These are phyloP conservation scores for Pantelozetes paolii DNA, from an alignment of 2,888 invertebrate species.

Conservation along the genomic window DNA sequence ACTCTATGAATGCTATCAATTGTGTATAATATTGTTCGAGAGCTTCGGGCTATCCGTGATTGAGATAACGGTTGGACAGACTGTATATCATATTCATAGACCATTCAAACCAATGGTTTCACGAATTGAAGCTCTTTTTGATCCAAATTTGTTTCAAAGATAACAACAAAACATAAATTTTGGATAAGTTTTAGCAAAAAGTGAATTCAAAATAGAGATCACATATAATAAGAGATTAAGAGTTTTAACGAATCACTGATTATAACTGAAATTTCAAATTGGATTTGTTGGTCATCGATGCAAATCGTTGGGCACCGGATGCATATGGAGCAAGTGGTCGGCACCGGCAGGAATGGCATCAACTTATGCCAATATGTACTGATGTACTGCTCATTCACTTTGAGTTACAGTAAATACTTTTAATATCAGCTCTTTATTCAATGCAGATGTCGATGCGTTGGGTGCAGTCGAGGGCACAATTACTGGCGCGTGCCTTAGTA, in stretches of 20 bases:
- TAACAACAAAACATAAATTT: conserved; percentile 23
- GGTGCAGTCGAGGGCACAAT: conserved; percentile 1
- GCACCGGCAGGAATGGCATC: not conserved
- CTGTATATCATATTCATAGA: conserved; percentile 26
- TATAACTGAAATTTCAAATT: not conserved
- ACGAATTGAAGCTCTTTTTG: not conserved
- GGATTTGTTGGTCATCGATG: conserved; percentile 28
- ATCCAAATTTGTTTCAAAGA: conserved; percentile 7
- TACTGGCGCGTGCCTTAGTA: not conserved
- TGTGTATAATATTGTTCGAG: conserved; percentile 25
- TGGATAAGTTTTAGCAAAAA: not conserved
- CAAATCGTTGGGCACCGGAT: conserved; percentile 12
- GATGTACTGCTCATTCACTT: not conserved
- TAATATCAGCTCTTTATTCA: conserved; percentile 26
- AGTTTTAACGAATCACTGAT: not conserved
- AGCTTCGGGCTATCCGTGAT: conserved; percentile 22
- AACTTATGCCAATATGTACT: conserved; percentile 10
- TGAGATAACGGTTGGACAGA: conserved; percentile 25
- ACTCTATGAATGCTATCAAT: conserved; percentile 19
- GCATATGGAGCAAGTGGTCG: conserved; percentile 33
- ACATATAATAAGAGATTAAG: conserved; percentile 18
- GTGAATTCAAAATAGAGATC: conserved; percentile 12
- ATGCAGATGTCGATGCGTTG: conserved; percentile 20
- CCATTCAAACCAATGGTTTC: conserved; percentile 1
- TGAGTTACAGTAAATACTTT: not conserved